Evolutionary conservation across 2,797 vertebrate species (phyloP), one percentile per base, ranked within the genome.

Genomic region (Pseudomugil gertrudae): DNA sequence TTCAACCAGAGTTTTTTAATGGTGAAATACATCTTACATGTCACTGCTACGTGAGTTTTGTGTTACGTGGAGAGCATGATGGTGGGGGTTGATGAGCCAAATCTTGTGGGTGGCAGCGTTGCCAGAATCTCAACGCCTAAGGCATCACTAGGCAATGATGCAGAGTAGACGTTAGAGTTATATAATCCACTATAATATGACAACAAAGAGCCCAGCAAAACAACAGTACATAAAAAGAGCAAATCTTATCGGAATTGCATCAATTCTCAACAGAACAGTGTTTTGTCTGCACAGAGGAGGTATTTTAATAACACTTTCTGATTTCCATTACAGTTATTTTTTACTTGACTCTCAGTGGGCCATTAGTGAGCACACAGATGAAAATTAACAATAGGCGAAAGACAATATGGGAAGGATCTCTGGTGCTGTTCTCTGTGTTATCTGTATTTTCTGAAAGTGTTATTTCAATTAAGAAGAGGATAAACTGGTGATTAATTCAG

Each of bases 401-500:
- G 73, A 87, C 82, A 85, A 85, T 84, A 85, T 45, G 32, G 64
- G 59, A 81, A 72, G 72, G 66, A 86, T 94, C 95, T 95, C 92
- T 94, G 91, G 90, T 93, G 94, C 91, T 94, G 90, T 94, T 87
- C 66, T 69, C 65, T 65, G 92, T 92, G 93, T 95, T 95, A 92
- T 91, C 89, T 76, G 85, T 92, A 88, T 93, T 92, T 87, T 87
- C 81, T 93, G 87, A 92, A 95, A 94, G 90, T 80, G 66, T 95
- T 95, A 94, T 96, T 96, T 95, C 94, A 96, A 94, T 96, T 95
- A 95, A 95, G 95, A 93, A 89, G 85, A 92, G 92, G 94, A 96
- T 96, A 97, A 96, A 97, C 94, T 96, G 94, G 95, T 97, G 95
- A 97, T 98, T 97, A 98, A 98, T 97, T 96, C 96, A 98, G 95